Percentiles rank a stretch among this genome's conserved stretches.
Evolutionary conservation across 2,113 vertebrate genomes (phyloP).

Genomic region (Dipodomys ordii): DNA sequence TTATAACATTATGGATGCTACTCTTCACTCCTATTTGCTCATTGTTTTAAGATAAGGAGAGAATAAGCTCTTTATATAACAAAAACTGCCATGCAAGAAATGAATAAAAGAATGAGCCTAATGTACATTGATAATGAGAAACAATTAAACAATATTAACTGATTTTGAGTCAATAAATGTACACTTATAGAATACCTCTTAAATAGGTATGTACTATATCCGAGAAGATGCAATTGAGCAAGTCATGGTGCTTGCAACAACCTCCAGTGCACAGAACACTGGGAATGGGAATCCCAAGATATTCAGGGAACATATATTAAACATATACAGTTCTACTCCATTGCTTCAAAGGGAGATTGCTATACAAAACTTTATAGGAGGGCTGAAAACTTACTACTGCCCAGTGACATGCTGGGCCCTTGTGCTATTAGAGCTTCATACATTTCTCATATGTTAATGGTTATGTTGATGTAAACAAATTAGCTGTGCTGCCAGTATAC

Average conservation of each 20-base stretch:
- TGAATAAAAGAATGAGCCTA: neutral
- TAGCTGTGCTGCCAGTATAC: neutral
- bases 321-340: neutral
- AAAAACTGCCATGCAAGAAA: neutral
- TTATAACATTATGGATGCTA: neutral
- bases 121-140: slow-evolving; percentile 9
- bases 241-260: slow-evolving; percentile 8
- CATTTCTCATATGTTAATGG: neutral
- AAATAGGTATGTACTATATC: neutral
- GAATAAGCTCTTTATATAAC: neutral
- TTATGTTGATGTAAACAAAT: neutral
- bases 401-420: neutral
- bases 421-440: neutral
- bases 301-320: neutral
- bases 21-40: neutral
- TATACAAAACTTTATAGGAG: neutral
- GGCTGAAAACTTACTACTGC: neutral
- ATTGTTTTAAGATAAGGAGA: neutral
- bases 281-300: slow-evolving; percentile 24
- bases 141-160: neutral
- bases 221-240: neutral
- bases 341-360: neutral
- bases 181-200: neutral
- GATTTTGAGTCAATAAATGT: neutral
- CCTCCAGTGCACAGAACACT: neutral